Conservation (phyloP, 2,113 vertebrate genomes). For the Psilopsiagon aymara region DNA sequence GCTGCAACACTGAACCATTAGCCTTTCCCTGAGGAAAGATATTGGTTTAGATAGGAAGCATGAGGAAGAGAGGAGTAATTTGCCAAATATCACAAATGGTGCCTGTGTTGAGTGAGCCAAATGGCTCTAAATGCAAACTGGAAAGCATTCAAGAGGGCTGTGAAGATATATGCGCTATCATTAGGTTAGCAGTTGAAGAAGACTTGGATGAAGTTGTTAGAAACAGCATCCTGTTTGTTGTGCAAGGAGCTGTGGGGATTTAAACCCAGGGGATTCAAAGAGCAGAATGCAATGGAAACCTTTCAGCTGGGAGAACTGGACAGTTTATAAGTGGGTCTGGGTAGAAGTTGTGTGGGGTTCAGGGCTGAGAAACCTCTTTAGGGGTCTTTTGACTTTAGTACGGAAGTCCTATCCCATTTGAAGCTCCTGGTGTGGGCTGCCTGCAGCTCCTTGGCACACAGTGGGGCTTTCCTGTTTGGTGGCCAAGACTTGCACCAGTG, state of each 20-base stretch:
- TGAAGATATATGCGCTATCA: background rate
- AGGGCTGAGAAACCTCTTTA: background rate
- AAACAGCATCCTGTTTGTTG: background rate
- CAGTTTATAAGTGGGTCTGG: background rate
- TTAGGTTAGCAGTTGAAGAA: background rate
- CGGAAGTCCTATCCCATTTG: background rate
- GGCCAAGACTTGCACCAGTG: background rate
- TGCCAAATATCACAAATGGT: slow-evolving; percentile 58
- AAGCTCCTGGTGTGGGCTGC: background rate
- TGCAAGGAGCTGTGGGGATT: background rate
- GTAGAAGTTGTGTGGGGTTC: rapidly evolving
- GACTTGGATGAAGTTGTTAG: background rate
- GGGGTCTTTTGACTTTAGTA: background rate
- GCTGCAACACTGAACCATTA: background rate
- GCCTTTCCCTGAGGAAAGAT: slow-evolving; percentile 19
- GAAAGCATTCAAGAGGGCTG: background rate
- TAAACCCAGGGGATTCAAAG: background rate
- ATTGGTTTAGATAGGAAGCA: slow-evolving; percentile 18
- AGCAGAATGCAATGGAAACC: background rate
- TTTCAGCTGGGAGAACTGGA: background rate
- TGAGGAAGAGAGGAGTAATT: background rate
- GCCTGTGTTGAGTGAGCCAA: slow-evolving; percentile 15
- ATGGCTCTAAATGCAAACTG: slow-evolving; percentile 8
- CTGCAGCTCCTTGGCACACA: background rate
- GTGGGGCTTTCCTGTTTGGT: background rate